These are phyloP conservation scores for Melinopterus prodromus DNA, from an alignment of 2,888 invertebrate genomes.

Conservation along the genomic window DNA sequence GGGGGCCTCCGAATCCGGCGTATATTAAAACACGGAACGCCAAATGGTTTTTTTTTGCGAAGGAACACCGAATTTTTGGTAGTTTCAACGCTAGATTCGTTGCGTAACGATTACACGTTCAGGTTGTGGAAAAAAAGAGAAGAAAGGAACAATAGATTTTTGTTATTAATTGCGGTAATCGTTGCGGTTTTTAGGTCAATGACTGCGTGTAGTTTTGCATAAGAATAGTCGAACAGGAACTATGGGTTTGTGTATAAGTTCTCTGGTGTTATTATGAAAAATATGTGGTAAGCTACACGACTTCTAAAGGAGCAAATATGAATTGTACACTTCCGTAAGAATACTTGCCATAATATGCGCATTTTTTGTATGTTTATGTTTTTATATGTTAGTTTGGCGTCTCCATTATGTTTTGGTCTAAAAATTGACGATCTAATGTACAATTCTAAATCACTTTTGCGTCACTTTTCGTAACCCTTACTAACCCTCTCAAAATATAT, in stretches of 20 bases:
- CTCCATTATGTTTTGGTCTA: too few species aligned
- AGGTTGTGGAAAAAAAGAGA: constrained; percentile 7
- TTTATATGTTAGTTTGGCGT: too few species aligned
- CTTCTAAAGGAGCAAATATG: too few species aligned
- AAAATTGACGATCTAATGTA: too few species aligned
- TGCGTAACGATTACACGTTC: constrained; percentile 8
- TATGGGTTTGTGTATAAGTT: neutral
- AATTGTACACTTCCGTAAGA: too few species aligned
- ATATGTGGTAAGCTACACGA: neutral
- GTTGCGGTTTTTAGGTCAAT: neutral
- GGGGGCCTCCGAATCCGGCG: constrained; percentile 46
- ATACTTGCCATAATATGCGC: too few species aligned
- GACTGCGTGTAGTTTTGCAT: constrained; percentile 4
- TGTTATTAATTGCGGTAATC: neutral
- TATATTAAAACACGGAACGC: constrained; percentile 46
- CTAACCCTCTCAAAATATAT: too few species aligned
- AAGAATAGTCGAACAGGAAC: neutral
- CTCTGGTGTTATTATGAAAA: neutral
- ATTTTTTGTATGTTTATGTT: too few species aligned
- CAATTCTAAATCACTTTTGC: too few species aligned
- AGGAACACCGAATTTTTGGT: neutral
- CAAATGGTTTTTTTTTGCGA: neutral
- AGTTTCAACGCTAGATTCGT: constrained; percentile 25
- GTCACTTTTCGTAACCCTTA: too few species aligned
- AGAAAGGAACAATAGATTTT: constrained; percentile 8